phyloP scores from a whole-genome alignment of 2,113 vertebrate species.

The Perca fluviatilis region DNA sequence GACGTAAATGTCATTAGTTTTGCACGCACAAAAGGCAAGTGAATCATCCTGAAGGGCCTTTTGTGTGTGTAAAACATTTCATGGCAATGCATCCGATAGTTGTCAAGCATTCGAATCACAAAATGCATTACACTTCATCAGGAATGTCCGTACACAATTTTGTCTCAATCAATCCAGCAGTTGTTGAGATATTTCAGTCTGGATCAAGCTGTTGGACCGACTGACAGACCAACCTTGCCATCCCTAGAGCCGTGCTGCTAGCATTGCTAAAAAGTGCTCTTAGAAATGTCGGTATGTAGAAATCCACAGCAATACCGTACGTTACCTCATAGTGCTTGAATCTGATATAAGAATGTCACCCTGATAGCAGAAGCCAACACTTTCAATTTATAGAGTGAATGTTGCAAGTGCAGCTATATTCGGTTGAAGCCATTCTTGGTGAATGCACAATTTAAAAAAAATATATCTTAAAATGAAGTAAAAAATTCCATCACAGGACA shows the following conservation, averaged over 20 bases:
- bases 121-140: not conserved
- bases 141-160: not conserved
- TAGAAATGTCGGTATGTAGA: not conserved
- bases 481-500: conserved; percentile 15
- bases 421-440: not conserved
- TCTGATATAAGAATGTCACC: not conserved
- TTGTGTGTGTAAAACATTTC: too few species aligned
- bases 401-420: not conserved
- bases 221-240: not conserved
- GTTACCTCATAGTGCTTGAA: not conserved
- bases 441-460: not conserved
- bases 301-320: not conserved
- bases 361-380: not conserved
- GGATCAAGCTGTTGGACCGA: not conserved
- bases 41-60: too few species aligned
- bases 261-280: not conserved
- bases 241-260: not conserved
- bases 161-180: too few species aligned
- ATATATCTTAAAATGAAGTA: not conserved
- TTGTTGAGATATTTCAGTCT: not conserved
- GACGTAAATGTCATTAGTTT: too few species aligned
- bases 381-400: conserved; percentile 5
- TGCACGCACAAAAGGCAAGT: too few species aligned
- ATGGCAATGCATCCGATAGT: too few species aligned
- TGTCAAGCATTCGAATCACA: not conserved